Evolutionary conservation across 2,113 vertebrate genomes (phyloP), one percentile per base, ranked within the genome.

Genomic region (Seriola rivoliana): DNA sequence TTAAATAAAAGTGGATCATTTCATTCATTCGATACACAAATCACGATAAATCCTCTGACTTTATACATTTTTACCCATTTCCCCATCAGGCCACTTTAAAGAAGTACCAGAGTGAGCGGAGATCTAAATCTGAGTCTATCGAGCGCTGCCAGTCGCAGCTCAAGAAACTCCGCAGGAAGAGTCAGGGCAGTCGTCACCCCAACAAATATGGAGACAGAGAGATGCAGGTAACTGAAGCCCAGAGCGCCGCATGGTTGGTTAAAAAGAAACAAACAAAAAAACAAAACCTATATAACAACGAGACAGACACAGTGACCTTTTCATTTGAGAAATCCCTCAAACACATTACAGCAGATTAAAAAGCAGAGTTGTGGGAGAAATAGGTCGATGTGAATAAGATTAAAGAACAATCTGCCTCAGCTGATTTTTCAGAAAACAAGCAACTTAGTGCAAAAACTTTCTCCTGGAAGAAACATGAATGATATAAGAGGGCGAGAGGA

Each of bases 191-290:
- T 69, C 95, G 96, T 9, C 96, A 97, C 75, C 96, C 96, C 0
- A 95, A 96, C 92, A 97, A 97, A 75, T 97, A 97, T 1, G 96
- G 96, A 65, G 96, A 97, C 91, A 55, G 96, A 81, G 96, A 97
- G 89, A 96, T 96, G 94, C 96, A 97, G 96, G 96, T 96, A 80
- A 80, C 58, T 29, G n/a, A 48, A 7, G 23, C 9, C 14, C 36
- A 34, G 13, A 50, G 38, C 8, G 1, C 12, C 21, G 38, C 59
- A 19, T 58, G 19, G 4, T 21, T 40, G 7, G 1, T 7, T 3
- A 1, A 19, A 44, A 9, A 32, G 3, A 13, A 65, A 9, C 21
- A 29, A 29, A 29, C 54, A 60, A 46, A 7, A 6, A 52, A 2
- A 21, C n/a, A 14, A 21, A 21, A 42, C 23, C 29, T 48, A 42